Evolutionary conservation across 37 sponge, comb jelly and placozoan species (phyloP), one percentile per base, ranked within the genome.

Genomic region (Diacarnus erythraeanus): DNA sequence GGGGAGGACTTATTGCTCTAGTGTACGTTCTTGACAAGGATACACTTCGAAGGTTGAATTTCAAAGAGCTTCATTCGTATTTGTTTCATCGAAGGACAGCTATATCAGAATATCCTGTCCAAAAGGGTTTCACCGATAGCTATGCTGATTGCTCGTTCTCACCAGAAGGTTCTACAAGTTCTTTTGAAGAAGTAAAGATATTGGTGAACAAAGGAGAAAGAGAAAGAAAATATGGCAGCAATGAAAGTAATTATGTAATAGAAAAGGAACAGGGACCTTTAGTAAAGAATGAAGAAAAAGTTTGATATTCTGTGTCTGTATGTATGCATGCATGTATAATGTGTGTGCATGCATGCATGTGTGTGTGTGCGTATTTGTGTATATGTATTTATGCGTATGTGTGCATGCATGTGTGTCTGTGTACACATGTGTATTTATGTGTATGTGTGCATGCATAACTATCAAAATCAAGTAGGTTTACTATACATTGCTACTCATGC

Each of bases 1-100:
- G 64, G 23, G 86, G 86, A 9, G 88, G 77, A 1, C 43, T 74
- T 0, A 72, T 86, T 1, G 54, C 84, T 3, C 30, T 91, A 12
- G 61, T 77, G 20, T 91, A 75, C 77, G 59, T 59, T 1, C 74
- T 91, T 0, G 88, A 87, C 59, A 82, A 34, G 23, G 91, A 82
- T 2, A 91, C 87, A 0, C 33, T 47, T 0, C 22, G 44, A 1
- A 64, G 66, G 30, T 54, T 91, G 17, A 82, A 42, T 40, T 47
- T 23, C 21, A 63, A 22, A 0, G 26, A 64, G 22, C 0, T 82
- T 25, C 23, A 2, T 5, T 35, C 64, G 8, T 38, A 57, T 30
- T 26, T 80, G 33, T 51, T n/a, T 5, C 33, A 60, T 21, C 58
- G 26, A 21, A 44, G 31, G 64, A 43, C 61, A 22, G 35, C 25